These are phyloP conservation scores for Oophaga sylvatica DNA, from an alignment of 2,797 vertebrate species.

Conservation along the genomic window DNA sequence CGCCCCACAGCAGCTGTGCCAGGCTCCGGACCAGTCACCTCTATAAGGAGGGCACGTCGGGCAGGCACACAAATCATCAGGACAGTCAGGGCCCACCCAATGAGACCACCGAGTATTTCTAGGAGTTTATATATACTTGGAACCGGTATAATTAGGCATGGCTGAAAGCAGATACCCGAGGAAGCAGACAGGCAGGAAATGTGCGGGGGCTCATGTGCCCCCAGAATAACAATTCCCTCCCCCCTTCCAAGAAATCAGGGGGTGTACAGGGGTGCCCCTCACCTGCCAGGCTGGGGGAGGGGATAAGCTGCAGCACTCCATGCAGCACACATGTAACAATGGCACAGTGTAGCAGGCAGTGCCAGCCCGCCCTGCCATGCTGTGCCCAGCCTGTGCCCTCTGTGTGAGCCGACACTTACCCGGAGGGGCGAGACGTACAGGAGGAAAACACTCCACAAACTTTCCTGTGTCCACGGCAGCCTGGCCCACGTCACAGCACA, in stretches of 20 bases:
- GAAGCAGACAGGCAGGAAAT: no score
- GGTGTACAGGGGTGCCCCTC: background rate
- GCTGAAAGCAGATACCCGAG: constrained; percentile 4
- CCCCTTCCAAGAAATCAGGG: background rate
- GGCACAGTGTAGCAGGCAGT: no score
- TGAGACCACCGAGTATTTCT: background rate
- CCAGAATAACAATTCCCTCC: background rate
- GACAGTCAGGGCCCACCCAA: background rate
- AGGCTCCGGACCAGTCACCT: background rate
- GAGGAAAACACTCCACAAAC: background rate
- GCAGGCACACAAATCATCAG: background rate
- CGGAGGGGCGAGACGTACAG: no score
- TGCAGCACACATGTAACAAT: no score
- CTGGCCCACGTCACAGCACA: background rate
- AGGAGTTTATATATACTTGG: constrained; percentile 7
- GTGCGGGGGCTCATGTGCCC: background rate
- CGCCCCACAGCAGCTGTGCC: background rate
- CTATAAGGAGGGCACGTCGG: no score
- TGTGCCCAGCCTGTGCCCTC: background rate
- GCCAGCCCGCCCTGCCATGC: background rate
- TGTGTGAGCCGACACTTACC: background rate
- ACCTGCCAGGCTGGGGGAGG: background rate
- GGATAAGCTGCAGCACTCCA: background rate
- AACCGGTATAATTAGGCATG: constrained; percentile 13
- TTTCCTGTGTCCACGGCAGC: background rate